A percentile compares a stretch with the other conserved stretches of the same genome.
Conservation (phyloP, 2,797 vertebrate species). For the Chaetophractus vellerosus region DNA sequence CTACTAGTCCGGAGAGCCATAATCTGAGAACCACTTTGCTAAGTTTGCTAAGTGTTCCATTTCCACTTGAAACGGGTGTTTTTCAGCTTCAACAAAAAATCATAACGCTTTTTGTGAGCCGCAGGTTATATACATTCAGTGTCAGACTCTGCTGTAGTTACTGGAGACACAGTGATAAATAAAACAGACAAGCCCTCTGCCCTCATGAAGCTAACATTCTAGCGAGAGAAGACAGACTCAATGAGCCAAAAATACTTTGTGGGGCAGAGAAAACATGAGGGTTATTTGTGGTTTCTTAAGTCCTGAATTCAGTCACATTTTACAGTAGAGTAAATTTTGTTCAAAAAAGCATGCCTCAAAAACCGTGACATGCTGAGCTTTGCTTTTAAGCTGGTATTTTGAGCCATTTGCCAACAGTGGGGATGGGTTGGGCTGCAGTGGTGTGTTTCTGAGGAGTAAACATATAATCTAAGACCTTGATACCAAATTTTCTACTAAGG, state of each 20-base stretch:
- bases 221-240: not conserved
- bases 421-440: not conserved
- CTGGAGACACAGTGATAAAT: accelerated
- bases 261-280: not conserved
- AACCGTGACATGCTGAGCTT: not conserved
- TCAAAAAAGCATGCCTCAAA: not conserved
- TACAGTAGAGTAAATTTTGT: not conserved
- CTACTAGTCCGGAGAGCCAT: not conserved
- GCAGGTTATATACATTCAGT: not conserved
- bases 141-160: not conserved
- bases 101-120: not conserved
- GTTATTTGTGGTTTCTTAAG: not conserved
- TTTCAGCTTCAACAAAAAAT: not conserved
- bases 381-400: slow-evolving; percentile 10
- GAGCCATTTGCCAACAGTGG: not conserved
- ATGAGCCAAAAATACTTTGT: not conserved
- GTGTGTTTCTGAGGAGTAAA: not conserved
- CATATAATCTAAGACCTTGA: not conserved
- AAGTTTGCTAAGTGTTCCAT: not conserved
- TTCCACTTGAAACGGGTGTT: not conserved
- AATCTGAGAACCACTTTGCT: not conserved
- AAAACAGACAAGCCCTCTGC: not conserved
- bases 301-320: not conserved
- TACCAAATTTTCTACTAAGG: not conserved
- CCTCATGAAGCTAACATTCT: not conserved